phyloP scores from a whole-genome alignment of 1,140 invertebrate species.

The Pseudomyrmex dendroicus region DNA sequence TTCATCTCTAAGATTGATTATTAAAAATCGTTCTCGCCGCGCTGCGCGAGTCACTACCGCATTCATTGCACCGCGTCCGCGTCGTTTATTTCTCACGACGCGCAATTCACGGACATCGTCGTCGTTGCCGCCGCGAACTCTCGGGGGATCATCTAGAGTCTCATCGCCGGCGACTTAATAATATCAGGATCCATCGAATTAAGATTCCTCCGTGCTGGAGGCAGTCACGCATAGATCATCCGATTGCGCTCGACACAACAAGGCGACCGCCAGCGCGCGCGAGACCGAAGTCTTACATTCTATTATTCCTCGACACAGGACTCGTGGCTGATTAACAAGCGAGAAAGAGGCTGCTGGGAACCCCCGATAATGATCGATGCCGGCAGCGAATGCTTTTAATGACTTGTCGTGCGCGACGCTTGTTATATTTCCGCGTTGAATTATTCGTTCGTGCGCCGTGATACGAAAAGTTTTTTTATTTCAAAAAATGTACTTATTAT shows the following conservation, averaged over 20 bases:
- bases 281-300: slow-evolving; percentile 57
- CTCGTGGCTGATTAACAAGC: slow-evolving; percentile 69
- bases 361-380: slow-evolving; percentile 66
- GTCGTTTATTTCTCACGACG: slow-evolving; percentile 18
- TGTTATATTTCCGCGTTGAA: slow-evolving; percentile 15
- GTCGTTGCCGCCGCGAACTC: slow-evolving; percentile 26
- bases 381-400: slow-evolving; percentile 15
- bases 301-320: slow-evolving; percentile 57
- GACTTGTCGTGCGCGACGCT: slow-evolving; percentile 12
- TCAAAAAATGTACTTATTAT: slow-evolving; percentile 18
- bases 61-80: slow-evolving; percentile 18
- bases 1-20: slow-evolving; percentile 15
- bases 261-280: slow-evolving; percentile 13
- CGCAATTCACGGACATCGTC: slow-evolving; percentile 34
- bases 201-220: slow-evolving; percentile 61
- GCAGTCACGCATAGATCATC: slow-evolving; percentile 69
- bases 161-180: slow-evolving; percentile 57
- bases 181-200: slow-evolving; percentile 66
- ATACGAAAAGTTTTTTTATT: neutral
- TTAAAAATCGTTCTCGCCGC: slow-evolving; percentile 23
- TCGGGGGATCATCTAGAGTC: slow-evolving; percentile 27
- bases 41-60: slow-evolving; percentile 21
- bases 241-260: slow-evolving; percentile 66
- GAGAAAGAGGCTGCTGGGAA: slow-evolving; percentile 50
- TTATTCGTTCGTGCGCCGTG: slow-evolving; percentile 1